Percentiles rank a stretch among this genome's conserved stretches.
Conservation (phyloP, 2,888 invertebrate species). For the Baccha elongata region DNA sequence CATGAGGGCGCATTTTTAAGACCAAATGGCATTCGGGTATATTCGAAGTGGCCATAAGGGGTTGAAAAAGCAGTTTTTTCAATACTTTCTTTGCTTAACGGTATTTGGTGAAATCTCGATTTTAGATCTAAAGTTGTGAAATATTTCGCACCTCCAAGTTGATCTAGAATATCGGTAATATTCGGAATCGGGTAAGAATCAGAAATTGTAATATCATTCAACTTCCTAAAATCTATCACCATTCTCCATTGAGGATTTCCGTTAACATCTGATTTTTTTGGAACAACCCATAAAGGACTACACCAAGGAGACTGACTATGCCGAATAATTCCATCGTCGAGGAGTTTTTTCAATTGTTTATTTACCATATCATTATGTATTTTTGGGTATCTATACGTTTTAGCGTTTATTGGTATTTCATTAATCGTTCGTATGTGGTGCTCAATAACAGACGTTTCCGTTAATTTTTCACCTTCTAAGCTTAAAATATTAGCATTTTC, state of each 20-base stretch:
- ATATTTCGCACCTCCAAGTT: constrained; percentile 9
- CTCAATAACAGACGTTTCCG: too few relatives aligned
- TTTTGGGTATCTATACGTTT: too few relatives aligned
- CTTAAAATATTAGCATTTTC: too few relatives aligned
- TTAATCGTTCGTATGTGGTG: too few relatives aligned
- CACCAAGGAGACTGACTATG: neutral
- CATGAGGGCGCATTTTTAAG: constrained; percentile 4
- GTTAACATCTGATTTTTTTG: neutral
- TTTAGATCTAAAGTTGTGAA: constrained; percentile 13
- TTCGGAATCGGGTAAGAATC: constrained; percentile 10
- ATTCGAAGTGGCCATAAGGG: constrained; percentile 1
- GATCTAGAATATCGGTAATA: neutral
- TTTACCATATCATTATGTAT: neutral
- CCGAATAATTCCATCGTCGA: neutral
- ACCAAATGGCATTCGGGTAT: constrained; percentile 11
- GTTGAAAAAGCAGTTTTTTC: neutral
- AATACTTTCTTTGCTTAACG: constrained; percentile 1
- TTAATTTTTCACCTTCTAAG: too few relatives aligned
- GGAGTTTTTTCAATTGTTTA: neutral
- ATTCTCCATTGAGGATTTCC: constrained; percentile 16
- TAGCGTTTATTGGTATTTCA: too few relatives aligned
- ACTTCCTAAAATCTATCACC: constrained; percentile 12
- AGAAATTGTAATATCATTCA: too few relatives aligned
- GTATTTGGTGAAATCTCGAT: constrained; percentile 13
- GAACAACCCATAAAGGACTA: neutral